Base-by-base conservation (phyloP, 2,888 invertebrate species). In the Fragum whitleyi region DNA sequence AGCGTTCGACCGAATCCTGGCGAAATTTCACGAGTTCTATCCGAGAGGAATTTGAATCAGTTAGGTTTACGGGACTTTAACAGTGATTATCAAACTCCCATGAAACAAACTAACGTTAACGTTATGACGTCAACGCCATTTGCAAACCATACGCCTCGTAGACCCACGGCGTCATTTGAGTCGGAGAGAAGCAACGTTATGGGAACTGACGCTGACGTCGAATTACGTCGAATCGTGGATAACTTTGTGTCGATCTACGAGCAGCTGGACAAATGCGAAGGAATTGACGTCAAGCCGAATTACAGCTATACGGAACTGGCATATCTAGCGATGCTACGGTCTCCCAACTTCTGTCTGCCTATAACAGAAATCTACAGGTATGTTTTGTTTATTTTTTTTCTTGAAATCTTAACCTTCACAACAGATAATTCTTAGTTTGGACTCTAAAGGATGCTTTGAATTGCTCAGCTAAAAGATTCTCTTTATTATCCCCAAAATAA, bases 261-360 rank as follows among this genome's bases (percentile, higher is more conserved):
- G 55, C 81, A 86, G 16, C 75, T 90, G 55, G 88, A 87, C 77
- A 76, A 62, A 3, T 72, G 71, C 11, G 86, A 87, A 28, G 83
- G 87, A 21, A 57, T 79, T 2, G 57, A 79, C 47, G 81, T 79
- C 14, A 90, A 90, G 65, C 90, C 90, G 0, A 89, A 89, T 73
- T 90, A 89, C 59, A 88, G 89, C n/a, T 89, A 89, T 74, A 89
- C 89, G n/a, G 90, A 90, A 67, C 82, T 90, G 32, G 87, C 89
- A 2, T 89, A 86, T 55, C 85, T 90, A 21, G 88, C 90, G 0
- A 85, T 90, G 65, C 68, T 90, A 28, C 62, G 89, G 19, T 87
- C 90, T 0, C 87, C 86, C 1, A 89, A 90, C 77, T 90, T 88
- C 72, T 87, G 89, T 67, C 79, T 89, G 7, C 90, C 90, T 0